Base-by-base conservation (phyloP, 2,113 vertebrate species). In the Mohoua ochrocephala region DNA sequence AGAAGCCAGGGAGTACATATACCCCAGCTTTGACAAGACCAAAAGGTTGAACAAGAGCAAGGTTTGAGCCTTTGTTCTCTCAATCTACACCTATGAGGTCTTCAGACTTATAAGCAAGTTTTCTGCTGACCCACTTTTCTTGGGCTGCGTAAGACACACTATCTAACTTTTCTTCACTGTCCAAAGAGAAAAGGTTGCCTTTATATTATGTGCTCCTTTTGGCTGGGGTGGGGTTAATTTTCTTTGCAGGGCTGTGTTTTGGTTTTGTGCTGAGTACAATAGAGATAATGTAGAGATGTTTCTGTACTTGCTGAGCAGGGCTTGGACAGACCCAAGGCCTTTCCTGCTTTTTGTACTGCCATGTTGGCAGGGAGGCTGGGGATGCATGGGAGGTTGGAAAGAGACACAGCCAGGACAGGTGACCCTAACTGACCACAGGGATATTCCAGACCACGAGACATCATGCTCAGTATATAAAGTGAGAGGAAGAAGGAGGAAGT, bases 61-160 rank as follows among this genome's bases (percentile, higher is more conserved):
- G 5, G 45, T 80, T 65, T 54, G 21, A 76, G 23, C 2, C 9
- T 11, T 5, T 39, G 6, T 56, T 92, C 87, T 49, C 23, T 35
- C 11, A 52, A 3, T 7, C 24, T 67, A 11, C 3, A 33, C 1
- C 19, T 42, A 39, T 0, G 1, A 44, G 4, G 14, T 45, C 45
- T 74, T 49, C 37, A 81, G 31, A 35, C 9, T 70, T 9, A 7
- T 2, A 12, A 54, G 11, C 45, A 86, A 57, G 3, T 39, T 86
- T 81, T 81, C 14, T 70, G 11, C 41, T 87, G 24, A 75, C 15
- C 11, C 41, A 0, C 6, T 37, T 74, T 63, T 4, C 33, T 67
- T 54, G 24, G 14, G 41, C 37, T 59, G 15, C 15, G 2, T 37
- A 33, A 33, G 20, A 15, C 2, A 18, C 6, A 44, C 2, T 13